Percentiles rank a stretch among this genome's conserved stretches.
These are phyloP conservation scores for Pristis pectinata DNA, from an alignment of 2,797 vertebrate species.

Conservation along the genomic window DNA sequence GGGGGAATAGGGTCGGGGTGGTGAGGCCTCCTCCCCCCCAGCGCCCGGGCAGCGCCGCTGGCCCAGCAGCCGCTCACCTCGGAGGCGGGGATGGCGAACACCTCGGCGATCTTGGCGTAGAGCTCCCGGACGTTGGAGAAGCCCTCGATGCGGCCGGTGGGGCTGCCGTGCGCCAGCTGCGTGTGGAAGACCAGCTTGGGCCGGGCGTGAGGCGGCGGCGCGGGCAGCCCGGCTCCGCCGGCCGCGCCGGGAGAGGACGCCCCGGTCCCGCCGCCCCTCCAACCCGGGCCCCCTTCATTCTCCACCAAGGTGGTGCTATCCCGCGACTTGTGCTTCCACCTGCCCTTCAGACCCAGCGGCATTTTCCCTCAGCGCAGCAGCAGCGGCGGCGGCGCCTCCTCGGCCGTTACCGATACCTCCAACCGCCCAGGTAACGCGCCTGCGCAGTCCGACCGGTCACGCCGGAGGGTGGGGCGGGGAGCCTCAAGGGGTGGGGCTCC, in stretches of 20 bases:
- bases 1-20: not conserved
- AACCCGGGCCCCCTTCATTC: slow-evolving; percentile 60
- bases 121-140: slow-evolving; percentile 81
- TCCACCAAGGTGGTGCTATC: slow-evolving; percentile 70
- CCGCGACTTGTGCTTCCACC: slow-evolving; percentile 62
- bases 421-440: not conserved
- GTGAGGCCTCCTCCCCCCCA: too few relatives aligned
- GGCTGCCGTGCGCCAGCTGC: slow-evolving; percentile 92
- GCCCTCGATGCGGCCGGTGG: slow-evolving; percentile 82
- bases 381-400: not conserved
- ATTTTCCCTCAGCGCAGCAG: slow-evolving; percentile 53
- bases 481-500: not conserved
- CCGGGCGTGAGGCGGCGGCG: slow-evolving; percentile 58
- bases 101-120: slow-evolving; percentile 72
- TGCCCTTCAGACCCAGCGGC: slow-evolving; percentile 74
- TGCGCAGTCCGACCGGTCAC: not conserved
- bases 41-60: too few relatives aligned
- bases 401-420: not conserved
- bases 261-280: slow-evolving; percentile 48
- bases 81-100: slow-evolving; percentile 66
- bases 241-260: slow-evolving; percentile 49
- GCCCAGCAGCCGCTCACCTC: slow-evolving; percentile 70
- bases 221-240: slow-evolving; percentile 49
- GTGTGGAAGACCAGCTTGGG: slow-evolving; percentile 81
- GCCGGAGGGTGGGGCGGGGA: too few relatives aligned